These are phyloP conservation scores for Polydrusus cervinus DNA, from an alignment of 2,888 invertebrate species.

Conservation along the genomic window DNA sequence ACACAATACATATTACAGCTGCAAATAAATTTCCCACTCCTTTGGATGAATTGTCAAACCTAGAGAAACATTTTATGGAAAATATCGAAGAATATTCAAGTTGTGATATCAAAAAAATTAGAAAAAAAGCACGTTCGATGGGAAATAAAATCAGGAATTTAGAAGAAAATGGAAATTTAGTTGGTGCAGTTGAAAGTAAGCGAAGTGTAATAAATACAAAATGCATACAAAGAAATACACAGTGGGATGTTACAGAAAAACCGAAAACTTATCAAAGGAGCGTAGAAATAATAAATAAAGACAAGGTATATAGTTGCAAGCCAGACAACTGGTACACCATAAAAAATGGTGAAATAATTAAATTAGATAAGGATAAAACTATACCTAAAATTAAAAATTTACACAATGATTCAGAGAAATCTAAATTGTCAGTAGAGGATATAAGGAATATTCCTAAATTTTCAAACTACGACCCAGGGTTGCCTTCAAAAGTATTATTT, in stretches of 20 bases:
- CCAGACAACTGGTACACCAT: constrained; percentile 73
- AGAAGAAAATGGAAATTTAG: neutral
- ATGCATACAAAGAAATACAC: constrained; percentile 31
- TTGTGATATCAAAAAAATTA: constrained; percentile 72
- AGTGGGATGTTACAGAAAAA: constrained; percentile 72
- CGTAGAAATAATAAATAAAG: constrained; percentile 36
- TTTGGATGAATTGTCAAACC: constrained; percentile 73
- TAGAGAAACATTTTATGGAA: constrained; percentile 73
- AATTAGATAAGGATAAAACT: constrained; percentile 61
- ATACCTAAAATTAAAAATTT: neutral
- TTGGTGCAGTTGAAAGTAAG: neutral
- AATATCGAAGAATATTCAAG: constrained; percentile 66
- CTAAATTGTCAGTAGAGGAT: constrained; percentile 73
- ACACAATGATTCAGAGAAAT: constrained; percentile 67
- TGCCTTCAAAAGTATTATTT: constrained; percentile 74
- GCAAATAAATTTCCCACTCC: constrained; percentile 65
- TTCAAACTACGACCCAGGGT: constrained; percentile 73
- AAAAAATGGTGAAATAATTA: constrained; percentile 73
- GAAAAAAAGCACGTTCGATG: constrained; percentile 71
- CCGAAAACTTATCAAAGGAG: constrained; percentile 21
- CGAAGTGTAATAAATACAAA: neutral
- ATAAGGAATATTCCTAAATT: constrained; percentile 74
- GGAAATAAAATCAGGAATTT: constrained; percentile 55
- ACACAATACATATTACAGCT: constrained; percentile 56
- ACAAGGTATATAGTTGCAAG: constrained; percentile 62